phyloP scores from a whole-genome alignment of 1,140 invertebrate species.

The Battus philenor region DNA sequence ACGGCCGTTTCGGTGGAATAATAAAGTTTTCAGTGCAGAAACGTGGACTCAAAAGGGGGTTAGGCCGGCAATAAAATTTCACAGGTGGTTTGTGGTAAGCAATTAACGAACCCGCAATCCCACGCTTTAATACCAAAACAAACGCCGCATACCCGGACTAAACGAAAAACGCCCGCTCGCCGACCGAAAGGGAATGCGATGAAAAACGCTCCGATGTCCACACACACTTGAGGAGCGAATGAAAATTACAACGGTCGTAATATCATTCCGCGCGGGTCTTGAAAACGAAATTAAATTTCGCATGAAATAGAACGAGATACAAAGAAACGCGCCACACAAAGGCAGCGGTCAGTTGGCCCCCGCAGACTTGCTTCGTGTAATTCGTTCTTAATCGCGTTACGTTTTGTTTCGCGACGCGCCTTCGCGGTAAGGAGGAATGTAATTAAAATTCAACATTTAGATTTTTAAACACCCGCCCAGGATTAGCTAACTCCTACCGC shows the following conservation, averaged over 20 bases:
- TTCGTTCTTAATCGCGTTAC: constrained; percentile 71
- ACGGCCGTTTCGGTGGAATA: constrained; percentile 26
- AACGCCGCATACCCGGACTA: constrained; percentile 37
- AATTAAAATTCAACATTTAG: constrained; percentile 21
- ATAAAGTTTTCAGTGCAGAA: constrained; percentile 18
- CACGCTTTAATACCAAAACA: constrained; percentile 66
- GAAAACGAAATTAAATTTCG: constrained; percentile 75
- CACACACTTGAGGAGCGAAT: constrained; percentile 69
- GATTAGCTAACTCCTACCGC: too few relatives aligned
- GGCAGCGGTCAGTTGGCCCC: constrained; percentile 59
- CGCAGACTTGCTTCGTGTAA: constrained; percentile 47
- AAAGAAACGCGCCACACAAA: constrained; percentile 71
- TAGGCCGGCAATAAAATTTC: constrained; percentile 57
- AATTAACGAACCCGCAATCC: constrained; percentile 68
- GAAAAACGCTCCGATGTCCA: constrained; percentile 69
- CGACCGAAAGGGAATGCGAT: constrained; percentile 70
- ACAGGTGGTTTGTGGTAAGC: constrained; percentile 57
- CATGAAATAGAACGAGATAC: constrained; percentile 74
- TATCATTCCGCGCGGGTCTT: constrained; percentile 73
- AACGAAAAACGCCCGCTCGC: constrained; percentile 59
- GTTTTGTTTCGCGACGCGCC: constrained; percentile 48
- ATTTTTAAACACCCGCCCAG: too few relatives aligned
- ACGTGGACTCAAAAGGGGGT: constrained; percentile 35
- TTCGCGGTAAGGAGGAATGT: constrained; percentile 36
- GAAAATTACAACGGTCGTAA: constrained; percentile 68